These are phyloP conservation scores for Choloepus didactylus DNA, from an alignment of 2,797 vertebrate genomes.

Conservation along the genomic window DNA sequence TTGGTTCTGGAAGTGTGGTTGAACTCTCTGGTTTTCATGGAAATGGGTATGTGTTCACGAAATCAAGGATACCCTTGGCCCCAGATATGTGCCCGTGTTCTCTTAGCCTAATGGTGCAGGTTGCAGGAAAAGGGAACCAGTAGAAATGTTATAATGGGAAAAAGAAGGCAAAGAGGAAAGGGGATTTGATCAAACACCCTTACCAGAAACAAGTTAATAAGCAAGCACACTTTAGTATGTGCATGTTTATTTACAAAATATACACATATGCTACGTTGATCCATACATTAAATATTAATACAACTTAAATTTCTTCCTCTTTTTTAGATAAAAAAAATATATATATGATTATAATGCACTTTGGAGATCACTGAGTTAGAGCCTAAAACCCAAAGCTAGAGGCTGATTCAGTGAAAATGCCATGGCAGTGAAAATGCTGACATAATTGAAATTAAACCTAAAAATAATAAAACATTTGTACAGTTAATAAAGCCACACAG, in stretches of 20 bases:
- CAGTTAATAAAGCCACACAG: constrained; percentile 23
- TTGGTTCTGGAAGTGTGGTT: constrained; percentile 7
- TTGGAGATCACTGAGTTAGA: not conserved
- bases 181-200: constrained; percentile 1
- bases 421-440: constrained; percentile 27
- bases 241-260: constrained; percentile 4
- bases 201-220: constrained; percentile 7
- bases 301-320: not conserved
- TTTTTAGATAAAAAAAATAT: constrained; percentile 17
- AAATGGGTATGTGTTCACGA: not conserved
- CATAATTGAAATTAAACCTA: not conserved
- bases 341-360: not conserved
- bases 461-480: not conserved
- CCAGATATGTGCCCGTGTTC: not conserved
- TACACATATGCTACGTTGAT: not conserved
- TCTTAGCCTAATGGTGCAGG: not conserved
- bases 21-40: not conserved
- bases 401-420: not conserved
- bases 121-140: not conserved
- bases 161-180: not conserved
- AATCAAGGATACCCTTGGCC: constrained; percentile 23
- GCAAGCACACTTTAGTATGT: not conserved
- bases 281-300: not conserved
- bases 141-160: not conserved
- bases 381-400: not conserved